Conservation (phyloP, 2,797 vertebrate genomes). For the Rhinatrema bivittatum region DNA sequence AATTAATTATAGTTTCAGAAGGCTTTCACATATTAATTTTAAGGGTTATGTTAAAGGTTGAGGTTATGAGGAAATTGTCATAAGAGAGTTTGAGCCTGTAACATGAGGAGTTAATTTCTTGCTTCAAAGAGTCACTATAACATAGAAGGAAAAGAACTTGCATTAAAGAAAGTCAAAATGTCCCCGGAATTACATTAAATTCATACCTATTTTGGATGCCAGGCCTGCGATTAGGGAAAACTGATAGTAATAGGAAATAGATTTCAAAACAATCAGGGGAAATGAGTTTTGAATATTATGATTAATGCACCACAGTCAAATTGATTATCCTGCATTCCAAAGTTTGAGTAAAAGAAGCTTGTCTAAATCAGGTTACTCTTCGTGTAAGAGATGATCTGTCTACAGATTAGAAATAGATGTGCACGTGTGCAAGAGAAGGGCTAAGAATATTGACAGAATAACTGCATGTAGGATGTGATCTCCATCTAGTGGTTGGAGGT, state of each 20-base stretch:
- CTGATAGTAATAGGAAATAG: conserved; percentile 59
- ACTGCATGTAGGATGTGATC: too few relatives aligned
- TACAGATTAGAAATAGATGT: neutral
- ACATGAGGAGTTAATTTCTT: too few relatives aligned
- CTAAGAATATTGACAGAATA: too few relatives aligned
- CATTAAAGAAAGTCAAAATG: neutral
- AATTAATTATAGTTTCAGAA: too few relatives aligned
- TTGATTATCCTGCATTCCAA: conserved; percentile 22
- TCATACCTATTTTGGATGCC: neutral
- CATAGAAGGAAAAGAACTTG: neutral
- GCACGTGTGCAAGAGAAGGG: neutral
- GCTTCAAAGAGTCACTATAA: accelerated
- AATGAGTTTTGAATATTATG: conserved; percentile 61
- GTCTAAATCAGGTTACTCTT: conserved; percentile 26
- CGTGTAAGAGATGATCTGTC: conserved; percentile 10
- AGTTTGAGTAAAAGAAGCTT: conserved; percentile 19
- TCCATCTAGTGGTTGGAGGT: too few relatives aligned
- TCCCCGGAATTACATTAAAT: neutral
- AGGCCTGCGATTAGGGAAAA: conserved; percentile 16
- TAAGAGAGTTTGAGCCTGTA: too few relatives aligned
- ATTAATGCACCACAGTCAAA: conserved; percentile 50
- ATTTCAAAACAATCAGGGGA: conserved; percentile 56
- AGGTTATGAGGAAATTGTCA: too few relatives aligned
- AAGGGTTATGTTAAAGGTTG: too few relatives aligned
- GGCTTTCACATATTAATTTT: too few relatives aligned